Evolutionary conservation across 35 echinoderm and acorn worm species (phyloP).

Genomic region (Holothuria glaberrima): DNA sequence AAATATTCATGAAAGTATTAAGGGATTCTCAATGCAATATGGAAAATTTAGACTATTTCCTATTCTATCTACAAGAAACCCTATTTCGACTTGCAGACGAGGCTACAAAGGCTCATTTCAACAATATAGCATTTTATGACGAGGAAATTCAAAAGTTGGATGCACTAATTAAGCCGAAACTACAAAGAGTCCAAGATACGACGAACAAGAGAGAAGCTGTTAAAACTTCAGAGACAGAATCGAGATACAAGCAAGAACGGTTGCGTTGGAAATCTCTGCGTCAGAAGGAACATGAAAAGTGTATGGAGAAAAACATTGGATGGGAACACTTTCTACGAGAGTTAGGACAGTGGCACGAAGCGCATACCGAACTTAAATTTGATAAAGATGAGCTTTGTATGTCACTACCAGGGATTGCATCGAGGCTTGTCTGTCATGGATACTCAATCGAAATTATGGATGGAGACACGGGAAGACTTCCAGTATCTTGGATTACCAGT

Average conservation of each 20-base stretch:
- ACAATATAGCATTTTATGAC: background rate
- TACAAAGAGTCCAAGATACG: too few species aligned
- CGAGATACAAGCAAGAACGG: background rate
- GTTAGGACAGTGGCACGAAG: constrained; percentile 30
- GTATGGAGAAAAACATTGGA: background rate
- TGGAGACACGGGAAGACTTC: background rate
- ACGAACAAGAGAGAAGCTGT: background rate
- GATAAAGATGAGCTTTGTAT: background rate
- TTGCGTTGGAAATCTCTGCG: background rate
- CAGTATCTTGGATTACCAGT: constrained; percentile 24
- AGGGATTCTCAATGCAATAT: too few species aligned
- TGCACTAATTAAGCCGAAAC: background rate
- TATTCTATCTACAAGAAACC: background rate
- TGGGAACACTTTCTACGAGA: constrained; percentile 19
- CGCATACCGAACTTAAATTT: background rate
- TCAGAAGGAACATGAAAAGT: background rate
- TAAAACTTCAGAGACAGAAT: background rate
- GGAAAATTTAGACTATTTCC: background rate
- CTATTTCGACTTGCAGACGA: background rate
- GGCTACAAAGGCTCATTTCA: background rate
- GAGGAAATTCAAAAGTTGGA: background rate
- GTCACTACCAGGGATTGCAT: background rate
- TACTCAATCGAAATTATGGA: constrained; percentile 21
- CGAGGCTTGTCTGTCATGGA: background rate
- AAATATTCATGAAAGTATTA: background rate